Conservation (phyloP, 2,113 vertebrate genomes). For the Solenodon paradoxus region DNA sequence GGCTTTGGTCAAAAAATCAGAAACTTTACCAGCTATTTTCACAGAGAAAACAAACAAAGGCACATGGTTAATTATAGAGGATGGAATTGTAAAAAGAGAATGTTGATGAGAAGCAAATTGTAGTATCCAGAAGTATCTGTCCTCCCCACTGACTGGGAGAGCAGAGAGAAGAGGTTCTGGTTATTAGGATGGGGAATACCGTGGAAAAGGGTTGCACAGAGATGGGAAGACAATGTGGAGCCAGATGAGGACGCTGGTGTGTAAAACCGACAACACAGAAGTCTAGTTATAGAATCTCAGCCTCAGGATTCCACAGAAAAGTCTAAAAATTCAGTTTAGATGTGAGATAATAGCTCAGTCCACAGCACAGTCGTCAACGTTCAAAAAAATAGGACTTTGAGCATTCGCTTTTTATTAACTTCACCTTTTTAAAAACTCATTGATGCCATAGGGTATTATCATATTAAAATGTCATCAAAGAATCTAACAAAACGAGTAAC, state of each 20-base stretch:
- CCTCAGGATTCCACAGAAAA: too few species aligned
- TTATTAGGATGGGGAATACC: too few species aligned
- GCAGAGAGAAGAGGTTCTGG: not conserved
- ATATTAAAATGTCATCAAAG: not conserved
- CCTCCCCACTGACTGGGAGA: accelerated
- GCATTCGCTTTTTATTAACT: not conserved
- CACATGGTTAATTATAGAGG: not conserved
- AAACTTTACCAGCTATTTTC: not conserved
- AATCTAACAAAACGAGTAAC: not conserved
- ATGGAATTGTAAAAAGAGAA: not conserved
- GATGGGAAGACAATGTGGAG: too few species aligned
- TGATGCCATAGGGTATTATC: not conserved
- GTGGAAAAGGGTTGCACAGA: too few species aligned
- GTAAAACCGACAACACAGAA: not conserved
- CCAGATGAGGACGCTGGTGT: too few species aligned
- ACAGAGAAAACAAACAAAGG: not conserved
- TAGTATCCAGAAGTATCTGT: not conserved
- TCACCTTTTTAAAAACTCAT: not conserved
- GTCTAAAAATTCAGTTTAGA: not conserved
- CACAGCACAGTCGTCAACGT: not conserved
- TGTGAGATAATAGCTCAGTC: not conserved
- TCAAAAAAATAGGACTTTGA: not conserved
- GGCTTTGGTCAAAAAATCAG: not conserved
- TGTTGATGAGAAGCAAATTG: too few species aligned
- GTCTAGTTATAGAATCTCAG: not conserved